phyloP scores from a whole-genome alignment of 2,888 invertebrate genomes.

The Liodrosophila aerea region DNA sequence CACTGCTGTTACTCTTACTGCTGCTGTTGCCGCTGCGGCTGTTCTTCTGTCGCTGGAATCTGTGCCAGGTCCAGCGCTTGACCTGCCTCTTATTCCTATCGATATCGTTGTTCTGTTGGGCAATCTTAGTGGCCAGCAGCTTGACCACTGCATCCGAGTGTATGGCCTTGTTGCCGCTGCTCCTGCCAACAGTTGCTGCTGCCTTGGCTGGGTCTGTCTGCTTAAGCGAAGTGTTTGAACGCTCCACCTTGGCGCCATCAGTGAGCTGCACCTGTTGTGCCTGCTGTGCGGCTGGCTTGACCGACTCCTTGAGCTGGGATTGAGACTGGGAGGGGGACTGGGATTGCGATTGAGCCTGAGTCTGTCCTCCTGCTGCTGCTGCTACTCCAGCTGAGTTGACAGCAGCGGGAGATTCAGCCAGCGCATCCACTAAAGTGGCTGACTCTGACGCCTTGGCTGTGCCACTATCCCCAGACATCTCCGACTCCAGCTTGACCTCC shows the following conservation, averaged over 20 bases:
- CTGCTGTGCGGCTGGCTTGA: too few species aligned
- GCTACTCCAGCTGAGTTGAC: not conserved
- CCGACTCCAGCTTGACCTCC: not conserved
- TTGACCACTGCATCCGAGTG: slow-evolving; percentile 56
- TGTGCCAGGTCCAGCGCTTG: slow-evolving; percentile 16
- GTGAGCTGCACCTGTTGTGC: not conserved
- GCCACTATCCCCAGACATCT: not conserved
- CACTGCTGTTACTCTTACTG: too few species aligned
- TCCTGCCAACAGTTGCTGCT: not conserved
- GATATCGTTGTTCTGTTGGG: slow-evolving; percentile 24
- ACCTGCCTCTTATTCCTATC: slow-evolving; percentile 45
- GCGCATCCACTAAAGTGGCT: not conserved
- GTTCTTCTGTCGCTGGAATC: slow-evolving; percentile 19
- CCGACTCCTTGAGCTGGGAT: not conserved
- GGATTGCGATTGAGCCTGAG: too few species aligned
- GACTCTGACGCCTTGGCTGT: slow-evolving; percentile 1
- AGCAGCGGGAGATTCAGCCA: too few species aligned
- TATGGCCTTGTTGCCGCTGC: not conserved
- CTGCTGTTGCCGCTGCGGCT: slow-evolving; percentile 2
- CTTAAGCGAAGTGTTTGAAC: too few species aligned
- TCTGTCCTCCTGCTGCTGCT: not conserved
- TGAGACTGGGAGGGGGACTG: too few species aligned
- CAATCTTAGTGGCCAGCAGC: slow-evolving; percentile 50
- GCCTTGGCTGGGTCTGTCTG: too few species aligned
- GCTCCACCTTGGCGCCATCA: not conserved